A percentile compares a stretch with the other conserved stretches of the same genome.
phyloP scores from a whole-genome alignment of 2,888 invertebrate genomes.

The Dryobota labecula region DNA sequence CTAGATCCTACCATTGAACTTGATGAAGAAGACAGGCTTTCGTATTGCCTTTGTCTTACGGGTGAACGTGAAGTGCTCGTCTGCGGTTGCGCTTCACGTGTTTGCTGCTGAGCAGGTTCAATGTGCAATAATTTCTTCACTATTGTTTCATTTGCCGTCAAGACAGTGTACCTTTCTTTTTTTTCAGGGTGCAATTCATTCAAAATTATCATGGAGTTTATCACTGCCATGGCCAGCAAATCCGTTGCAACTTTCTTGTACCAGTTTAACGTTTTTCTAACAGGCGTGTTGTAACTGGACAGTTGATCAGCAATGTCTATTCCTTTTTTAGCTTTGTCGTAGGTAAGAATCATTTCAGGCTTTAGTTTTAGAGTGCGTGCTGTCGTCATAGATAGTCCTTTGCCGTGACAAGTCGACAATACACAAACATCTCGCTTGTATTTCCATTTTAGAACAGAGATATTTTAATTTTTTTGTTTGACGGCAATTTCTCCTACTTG shows the following conservation, averaged over 20 bases:
- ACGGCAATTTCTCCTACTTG: conserved; percentile 11
- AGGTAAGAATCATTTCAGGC: background rate
- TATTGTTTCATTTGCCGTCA: conserved; percentile 4
- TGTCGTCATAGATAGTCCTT: conserved; percentile 3
- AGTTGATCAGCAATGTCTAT: conserved; percentile 9
- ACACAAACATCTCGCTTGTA: background rate
- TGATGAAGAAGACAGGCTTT: conserved; percentile 10
- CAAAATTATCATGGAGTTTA: conserved; percentile 5
- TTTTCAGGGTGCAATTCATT: conserved; percentile 4
- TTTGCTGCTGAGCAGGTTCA: conserved; percentile 7
- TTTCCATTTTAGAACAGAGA: conserved; percentile 5
- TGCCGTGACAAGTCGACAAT: conserved; percentile 2
- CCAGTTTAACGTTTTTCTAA: conserved; percentile 9
- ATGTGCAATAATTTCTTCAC: conserved; percentile 1
- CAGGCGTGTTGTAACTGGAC: conserved; percentile 13
- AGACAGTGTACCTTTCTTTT: background rate
- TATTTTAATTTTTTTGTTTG: conserved; percentile 2
- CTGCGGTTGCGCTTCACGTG: conserved; percentile 4
- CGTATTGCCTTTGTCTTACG: conserved; percentile 11
- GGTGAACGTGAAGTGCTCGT: conserved; percentile 6
- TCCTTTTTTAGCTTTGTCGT: conserved; percentile 11
- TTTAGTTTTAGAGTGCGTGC: background rate
- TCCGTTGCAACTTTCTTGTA: conserved; percentile 12
- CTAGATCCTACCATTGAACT: background rate
- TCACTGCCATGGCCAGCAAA: conserved; percentile 4